Base-by-base conservation (phyloP, 2,113 vertebrate genomes). In the Mirounga angustirostris region DNA sequence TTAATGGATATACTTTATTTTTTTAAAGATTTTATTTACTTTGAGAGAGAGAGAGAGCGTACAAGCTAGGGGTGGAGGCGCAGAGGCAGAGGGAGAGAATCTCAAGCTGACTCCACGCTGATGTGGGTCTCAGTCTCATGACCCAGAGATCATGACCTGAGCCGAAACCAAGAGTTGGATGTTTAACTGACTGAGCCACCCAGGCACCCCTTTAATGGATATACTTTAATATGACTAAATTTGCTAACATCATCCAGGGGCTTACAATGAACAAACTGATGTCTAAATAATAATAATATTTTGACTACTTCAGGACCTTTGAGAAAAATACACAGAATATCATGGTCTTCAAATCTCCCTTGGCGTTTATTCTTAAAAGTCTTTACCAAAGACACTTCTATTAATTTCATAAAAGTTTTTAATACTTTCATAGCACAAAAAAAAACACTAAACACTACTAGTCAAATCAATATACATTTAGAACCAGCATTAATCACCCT, bases 241-340 rank as follows among this genome's bases (percentile, higher is more conserved):
- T 63, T 84, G 43, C 43, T 93, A 46, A 71, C 58, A 92, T 98
- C 92, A 76, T 91, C 93, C 65, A 98, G 54, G 21, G 93, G 54
- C 24, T 98, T 86, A 97, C 86, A 59, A 7, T 52, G n/a, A 0
- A 6, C 43, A 71, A 67, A 58, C 15, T 24, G 50, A 84, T 93
- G 0, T 0, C 21, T 58, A 96, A 97, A 89, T 22, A 63, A 91
- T 16, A 65, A 56, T 79, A 74, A 71, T 71, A 71, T 13, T 86
- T 84, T 88, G 65, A 94, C 2, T 43, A 6, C 26, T 80, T 82
- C 59, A 89, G 40, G 61, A 94, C 33, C 69, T 95, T 59, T 43
- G 40, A 61, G 21, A 97, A 54, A 87, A 65, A 98, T 96, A 96
- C 92, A 96, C 7, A 61, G 36, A 80, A 9, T 56, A 94, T 65